Evolutionary conservation across 2,888 invertebrate species (phyloP), one percentile per base, ranked within the genome.

Genomic region (Camptogramma bilineatum): DNA sequence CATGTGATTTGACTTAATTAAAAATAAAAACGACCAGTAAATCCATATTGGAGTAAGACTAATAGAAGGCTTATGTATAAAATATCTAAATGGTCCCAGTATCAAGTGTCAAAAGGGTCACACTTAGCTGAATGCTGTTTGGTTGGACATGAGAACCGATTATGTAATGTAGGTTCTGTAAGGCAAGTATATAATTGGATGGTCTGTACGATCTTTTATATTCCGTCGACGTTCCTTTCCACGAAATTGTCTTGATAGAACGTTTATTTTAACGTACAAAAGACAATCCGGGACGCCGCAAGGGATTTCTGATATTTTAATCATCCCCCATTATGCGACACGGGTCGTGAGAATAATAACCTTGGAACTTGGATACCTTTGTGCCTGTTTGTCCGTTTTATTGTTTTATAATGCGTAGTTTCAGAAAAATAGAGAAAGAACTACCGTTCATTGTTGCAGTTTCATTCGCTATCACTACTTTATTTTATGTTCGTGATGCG

Each of bases 241-340:
- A 69, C 70, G 60, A 73, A 78, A 81, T 81, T 82, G 72, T 80
- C 77, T 78, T 81, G 79, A 82, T 78, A 77, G 73, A 73, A 73
- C 77, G 60, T 61, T 82, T 81, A 79, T 83, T 80, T 78, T 73
- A 62, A 64, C 63, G 68, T 68, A 74, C 72, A 61, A 78, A 76
- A 79, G 76, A 79, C 77, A 79, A 75, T 77, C 74, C 74, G 39
- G 52, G 39, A 8, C 62, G 66, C 73, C 72, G 48, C 73, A 52
- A 69, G 77, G 78, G 81, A 75, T 73, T 72, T 65, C 75, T 79
- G 81, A 82, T 83, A 78, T 83, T 84, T 83, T 81, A 83, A 84
- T 83, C 82, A 81, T 83, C 78, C 72, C 73, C 76, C 75, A 77
- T 82, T 83, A 76, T 73, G 72, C 53, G 39, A 52, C 53, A 54